Conservation (phyloP, 64 coral and sea anemone genomes). For the Orbicella faveolata region DNA sequence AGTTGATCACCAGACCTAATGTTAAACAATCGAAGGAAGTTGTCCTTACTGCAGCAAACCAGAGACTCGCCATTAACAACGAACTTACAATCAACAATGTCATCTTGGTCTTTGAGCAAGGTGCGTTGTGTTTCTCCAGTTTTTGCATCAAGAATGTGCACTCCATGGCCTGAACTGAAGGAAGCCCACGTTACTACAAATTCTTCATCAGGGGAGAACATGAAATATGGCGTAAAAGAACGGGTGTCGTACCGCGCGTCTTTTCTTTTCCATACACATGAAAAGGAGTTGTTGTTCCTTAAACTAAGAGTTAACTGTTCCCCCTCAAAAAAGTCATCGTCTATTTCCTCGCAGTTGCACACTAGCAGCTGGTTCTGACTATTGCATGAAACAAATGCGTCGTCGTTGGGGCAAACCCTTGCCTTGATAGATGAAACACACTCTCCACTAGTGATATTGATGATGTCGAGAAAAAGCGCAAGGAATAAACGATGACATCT, state of each 20-base stretch:
- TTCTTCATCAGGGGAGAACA: not conserved
- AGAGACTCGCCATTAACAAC: not conserved
- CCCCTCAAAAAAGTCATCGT: not conserved
- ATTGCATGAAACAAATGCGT: not conserved
- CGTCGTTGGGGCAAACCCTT: not conserved
- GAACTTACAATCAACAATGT: not conserved
- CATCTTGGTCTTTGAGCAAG: not conserved
- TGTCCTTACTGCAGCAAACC: not conserved
- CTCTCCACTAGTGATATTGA: not conserved
- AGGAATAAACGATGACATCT: no score
- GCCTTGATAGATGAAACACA: not conserved
- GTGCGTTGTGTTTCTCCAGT: not conserved
- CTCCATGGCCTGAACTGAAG: not conserved
- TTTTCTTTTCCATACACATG: not conserved
- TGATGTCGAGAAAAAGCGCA: not conserved
- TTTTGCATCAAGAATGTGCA: not conserved
- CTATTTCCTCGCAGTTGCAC: not conserved
- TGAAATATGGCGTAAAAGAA: not conserved
- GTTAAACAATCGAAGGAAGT: not conserved
- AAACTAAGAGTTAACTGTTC: not conserved
- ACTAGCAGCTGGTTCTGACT: not conserved
- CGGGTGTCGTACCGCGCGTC: not conserved
- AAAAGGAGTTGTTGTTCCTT: not conserved
- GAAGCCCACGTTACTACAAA: not conserved
- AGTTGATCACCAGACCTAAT: not conserved